Percentiles rank a stretch among this genome's conserved stretches.
Conservation (phyloP, 1,140 invertebrate genomes). For the Drosophila kanapiae region DNA sequence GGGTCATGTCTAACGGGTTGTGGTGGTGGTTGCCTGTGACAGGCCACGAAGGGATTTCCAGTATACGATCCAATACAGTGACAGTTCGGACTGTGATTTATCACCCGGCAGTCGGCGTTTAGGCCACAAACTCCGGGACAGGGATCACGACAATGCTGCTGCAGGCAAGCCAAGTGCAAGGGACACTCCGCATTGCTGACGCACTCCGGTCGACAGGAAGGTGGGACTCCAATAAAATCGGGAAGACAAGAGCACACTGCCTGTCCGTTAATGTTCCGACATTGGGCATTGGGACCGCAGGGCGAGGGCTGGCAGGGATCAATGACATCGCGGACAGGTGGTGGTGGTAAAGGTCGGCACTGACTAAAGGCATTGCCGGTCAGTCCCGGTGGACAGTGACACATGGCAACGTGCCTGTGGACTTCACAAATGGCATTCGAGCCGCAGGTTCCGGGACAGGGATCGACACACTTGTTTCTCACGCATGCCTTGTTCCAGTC, state of each 20-base stretch:
- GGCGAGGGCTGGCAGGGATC: conserved; percentile 87
- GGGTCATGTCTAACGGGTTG: conserved; percentile 80
- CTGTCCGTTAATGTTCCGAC: conserved; percentile 85
- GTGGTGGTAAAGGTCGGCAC: conserved; percentile 58
- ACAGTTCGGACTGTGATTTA: conserved; percentile 92
- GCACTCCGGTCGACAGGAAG: conserved; percentile 88
- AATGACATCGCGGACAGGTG: conserved; percentile 73
- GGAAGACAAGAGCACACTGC: conserved; percentile 86
- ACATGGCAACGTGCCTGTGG: conserved; percentile 88
- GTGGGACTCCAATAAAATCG: conserved; percentile 86
- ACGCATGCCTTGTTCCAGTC: conserved; percentile 90
- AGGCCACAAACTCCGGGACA: conserved; percentile 87
- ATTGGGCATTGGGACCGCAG: conserved; percentile 88
- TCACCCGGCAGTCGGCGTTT: conserved; percentile 92
- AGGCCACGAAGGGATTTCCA: conserved; percentile 91
- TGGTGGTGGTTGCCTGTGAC: conserved; percentile 88
- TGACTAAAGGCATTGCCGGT: conserved; percentile 75
- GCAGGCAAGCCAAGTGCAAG: conserved; percentile 86
- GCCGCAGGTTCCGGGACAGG: conserved; percentile 91
- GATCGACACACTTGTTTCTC: conserved; percentile 90
- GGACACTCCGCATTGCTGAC: conserved; percentile 87
- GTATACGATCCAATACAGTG: conserved; percentile 89
- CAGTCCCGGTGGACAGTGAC: conserved; percentile 72
- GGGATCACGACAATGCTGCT: conserved; percentile 88
- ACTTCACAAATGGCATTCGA: conserved; percentile 91